A percentile compares a stretch with the other conserved stretches of the same genome.
These are phyloP conservation scores for Oreamnos americanus DNA, from an alignment of 2,113 vertebrate species.

Conservation along the genomic window DNA sequence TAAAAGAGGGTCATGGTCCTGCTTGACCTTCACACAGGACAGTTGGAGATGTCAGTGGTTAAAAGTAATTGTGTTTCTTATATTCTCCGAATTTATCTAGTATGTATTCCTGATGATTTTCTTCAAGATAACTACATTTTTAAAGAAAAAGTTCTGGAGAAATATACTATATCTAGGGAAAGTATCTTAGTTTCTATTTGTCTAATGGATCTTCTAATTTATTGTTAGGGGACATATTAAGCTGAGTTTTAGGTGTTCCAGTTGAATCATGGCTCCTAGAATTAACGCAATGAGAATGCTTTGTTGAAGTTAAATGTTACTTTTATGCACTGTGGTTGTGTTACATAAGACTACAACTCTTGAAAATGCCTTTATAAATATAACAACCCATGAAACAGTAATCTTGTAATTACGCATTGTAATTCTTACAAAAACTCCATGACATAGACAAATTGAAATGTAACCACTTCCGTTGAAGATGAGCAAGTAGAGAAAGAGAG, in stretches of 20 bases:
- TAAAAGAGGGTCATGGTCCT: background rate
- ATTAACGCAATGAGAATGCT: background rate
- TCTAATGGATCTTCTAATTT: background rate
- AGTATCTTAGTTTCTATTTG: background rate
- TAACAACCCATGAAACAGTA: background rate
- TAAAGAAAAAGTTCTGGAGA: background rate
- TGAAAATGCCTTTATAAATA: background rate
- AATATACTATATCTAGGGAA: background rate
- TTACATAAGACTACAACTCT: background rate
- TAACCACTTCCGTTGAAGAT: background rate
- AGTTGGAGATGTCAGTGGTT: background rate
- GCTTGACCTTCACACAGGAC: constrained; percentile 34
- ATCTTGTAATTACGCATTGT: background rate
- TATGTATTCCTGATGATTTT: background rate
- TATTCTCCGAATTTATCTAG: background rate
- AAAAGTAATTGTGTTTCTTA: background rate
- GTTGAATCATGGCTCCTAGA: background rate
- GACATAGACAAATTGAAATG: background rate
- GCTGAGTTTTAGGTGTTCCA: background rate
- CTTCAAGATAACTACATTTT: background rate
- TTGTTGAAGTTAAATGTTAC: background rate
- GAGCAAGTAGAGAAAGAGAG: background rate
- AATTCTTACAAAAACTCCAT: background rate
- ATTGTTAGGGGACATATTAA: background rate
- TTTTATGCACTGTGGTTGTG: background rate